Evolutionary conservation across 2,797 vertebrate species (phyloP).

Genomic region (Pyrrhura leucotis): DNA sequence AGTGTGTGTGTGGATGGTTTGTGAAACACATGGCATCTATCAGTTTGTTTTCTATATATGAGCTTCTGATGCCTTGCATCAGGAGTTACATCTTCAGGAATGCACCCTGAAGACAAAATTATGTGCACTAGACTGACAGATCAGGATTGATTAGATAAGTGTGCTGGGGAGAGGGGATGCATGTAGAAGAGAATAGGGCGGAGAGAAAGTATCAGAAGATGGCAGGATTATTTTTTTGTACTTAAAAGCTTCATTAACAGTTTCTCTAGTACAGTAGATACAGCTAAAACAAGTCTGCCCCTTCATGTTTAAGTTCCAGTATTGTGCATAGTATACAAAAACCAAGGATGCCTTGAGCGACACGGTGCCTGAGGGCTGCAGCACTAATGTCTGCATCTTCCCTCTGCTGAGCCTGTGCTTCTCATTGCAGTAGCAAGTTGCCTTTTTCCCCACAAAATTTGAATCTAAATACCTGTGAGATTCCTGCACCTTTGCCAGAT

Average conservation of each 20-base stretch:
- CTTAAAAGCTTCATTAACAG: background rate
- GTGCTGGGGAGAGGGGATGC: background rate
- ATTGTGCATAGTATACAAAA: background rate
- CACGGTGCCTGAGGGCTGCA: background rate
- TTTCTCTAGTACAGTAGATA: background rate
- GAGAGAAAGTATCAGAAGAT: background rate
- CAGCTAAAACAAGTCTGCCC: background rate
- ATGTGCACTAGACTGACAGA: background rate
- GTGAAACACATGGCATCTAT: background rate
- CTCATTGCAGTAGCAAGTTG: background rate
- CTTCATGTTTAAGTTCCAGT: background rate
- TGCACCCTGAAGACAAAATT: slow-evolving; percentile 32
- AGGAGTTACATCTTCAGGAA: background rate
- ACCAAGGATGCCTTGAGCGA: background rate
- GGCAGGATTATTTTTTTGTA: background rate
- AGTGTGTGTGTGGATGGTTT: background rate
- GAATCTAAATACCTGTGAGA: background rate
- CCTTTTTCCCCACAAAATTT: background rate
- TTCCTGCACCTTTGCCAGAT: background rate
- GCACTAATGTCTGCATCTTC: background rate
- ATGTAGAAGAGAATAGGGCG: background rate
- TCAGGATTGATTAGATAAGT: slow-evolving; percentile 21
- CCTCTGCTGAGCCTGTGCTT: background rate
- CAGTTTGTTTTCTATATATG: background rate
- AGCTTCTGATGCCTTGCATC: background rate